Conservation (phyloP, 2,888 invertebrate species). For the Adelognathus sp. region DNA sequence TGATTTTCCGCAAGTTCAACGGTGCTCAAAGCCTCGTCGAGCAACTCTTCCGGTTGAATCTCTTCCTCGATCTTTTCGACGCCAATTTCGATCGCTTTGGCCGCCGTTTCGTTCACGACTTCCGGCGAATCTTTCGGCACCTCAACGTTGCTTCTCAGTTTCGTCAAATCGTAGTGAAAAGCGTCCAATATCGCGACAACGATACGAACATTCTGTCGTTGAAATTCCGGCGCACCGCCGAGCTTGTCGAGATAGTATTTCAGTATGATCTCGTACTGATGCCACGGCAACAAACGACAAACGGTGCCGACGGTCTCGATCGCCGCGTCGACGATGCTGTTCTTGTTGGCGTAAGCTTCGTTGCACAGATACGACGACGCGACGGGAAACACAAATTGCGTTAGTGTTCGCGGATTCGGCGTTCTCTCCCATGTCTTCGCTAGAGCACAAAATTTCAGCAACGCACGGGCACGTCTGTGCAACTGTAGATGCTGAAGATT, state of each 20-base stretch:
- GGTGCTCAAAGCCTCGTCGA: slow-evolving; percentile 73
- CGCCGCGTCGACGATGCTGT: slow-evolving; percentile 91
- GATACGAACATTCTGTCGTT: slow-evolving; percentile 91
- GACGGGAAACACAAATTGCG: slow-evolving; percentile 93
- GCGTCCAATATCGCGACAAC: slow-evolving; percentile 91
- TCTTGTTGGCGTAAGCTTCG: slow-evolving; percentile 89
- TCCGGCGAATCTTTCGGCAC: slow-evolving; percentile 57
- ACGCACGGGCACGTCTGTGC: slow-evolving; percentile 92
- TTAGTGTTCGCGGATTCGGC: slow-evolving; percentile 88
- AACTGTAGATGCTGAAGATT: slow-evolving; percentile 94
- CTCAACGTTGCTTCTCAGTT: slow-evolving; percentile 80
- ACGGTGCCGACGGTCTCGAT: slow-evolving; percentile 91
- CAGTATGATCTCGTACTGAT: slow-evolving; percentile 92
- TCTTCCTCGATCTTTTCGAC: slow-evolving; percentile 75
- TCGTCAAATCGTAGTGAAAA: slow-evolving; percentile 94
- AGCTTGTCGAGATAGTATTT: slow-evolving; percentile 91
- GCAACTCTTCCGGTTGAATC: slow-evolving; percentile 79
- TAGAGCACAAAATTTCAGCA: slow-evolving; percentile 88
- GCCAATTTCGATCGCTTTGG: slow-evolving; percentile 57
- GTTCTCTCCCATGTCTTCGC: slow-evolving; percentile 84
- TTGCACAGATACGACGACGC: slow-evolving; percentile 90
- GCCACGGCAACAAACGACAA: slow-evolving; percentile 92
- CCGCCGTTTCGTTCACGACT: slow-evolving; percentile 70
- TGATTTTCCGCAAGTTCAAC: slow-evolving; percentile 64
- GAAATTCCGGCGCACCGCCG: slow-evolving; percentile 87